A percentile compares a stretch with the other conserved stretches of the same genome.
Evolutionary conservation across 2,888 invertebrate species (phyloP).

Genomic region (Notodonta dromedarius): DNA sequence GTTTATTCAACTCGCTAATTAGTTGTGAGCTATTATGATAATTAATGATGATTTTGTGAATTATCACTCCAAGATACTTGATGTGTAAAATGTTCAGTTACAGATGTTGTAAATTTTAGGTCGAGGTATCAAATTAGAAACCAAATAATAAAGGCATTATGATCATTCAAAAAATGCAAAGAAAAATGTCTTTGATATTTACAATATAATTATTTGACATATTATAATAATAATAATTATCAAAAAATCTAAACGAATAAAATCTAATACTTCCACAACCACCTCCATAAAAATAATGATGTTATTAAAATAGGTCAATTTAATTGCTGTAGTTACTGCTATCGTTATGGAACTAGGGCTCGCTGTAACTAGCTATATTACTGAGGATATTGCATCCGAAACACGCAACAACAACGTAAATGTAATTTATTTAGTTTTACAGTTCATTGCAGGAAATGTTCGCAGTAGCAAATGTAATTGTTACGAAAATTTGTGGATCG

Average conservation of each 20-base stretch:
- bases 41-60: conserved; percentile 33
- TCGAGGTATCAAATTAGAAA: not conserved
- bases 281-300: not conserved
- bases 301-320: not conserved
- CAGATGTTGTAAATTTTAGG: not conserved
- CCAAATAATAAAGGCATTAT: not conserved
- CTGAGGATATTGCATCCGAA: conserved; percentile 49
- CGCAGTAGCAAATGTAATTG: not conserved
- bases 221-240: too few relatives aligned
- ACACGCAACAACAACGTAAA: conserved; percentile 44
- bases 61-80: conserved; percentile 31
- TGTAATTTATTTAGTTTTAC: conserved; percentile 40
- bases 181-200: too few relatives aligned
- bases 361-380: conserved; percentile 24
- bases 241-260: too few relatives aligned
- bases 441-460: conserved; percentile 20
- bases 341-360: conserved; percentile 38
- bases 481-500: not conserved
- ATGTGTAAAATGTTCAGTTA: not conserved
- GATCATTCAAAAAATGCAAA: too few relatives aligned
- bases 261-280: too few relatives aligned
- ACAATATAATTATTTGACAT: too few relatives aligned
- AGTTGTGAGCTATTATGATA: conserved; percentile 35
- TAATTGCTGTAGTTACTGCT: conserved; percentile 19
- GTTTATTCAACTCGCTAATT: conserved; percentile 29